Evolutionary conservation across 1,140 invertebrate species (phyloP).

Genomic region (Archivesica marissinica): DNA sequence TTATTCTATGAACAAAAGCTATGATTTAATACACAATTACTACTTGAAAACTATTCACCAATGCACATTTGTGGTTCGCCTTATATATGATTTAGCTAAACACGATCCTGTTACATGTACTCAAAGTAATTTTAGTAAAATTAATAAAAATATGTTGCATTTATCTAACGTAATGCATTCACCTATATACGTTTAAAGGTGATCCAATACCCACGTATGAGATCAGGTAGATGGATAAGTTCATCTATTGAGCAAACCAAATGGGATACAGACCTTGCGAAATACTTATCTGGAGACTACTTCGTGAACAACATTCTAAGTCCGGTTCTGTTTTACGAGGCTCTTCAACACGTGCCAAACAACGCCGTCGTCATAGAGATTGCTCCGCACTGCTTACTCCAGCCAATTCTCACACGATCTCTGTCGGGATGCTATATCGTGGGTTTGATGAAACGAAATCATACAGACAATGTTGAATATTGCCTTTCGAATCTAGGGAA

Average conservation of each 20-base stretch:
- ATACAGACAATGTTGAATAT: neutral
- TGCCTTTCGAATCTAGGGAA: conserved; percentile 28
- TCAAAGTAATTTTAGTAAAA: conserved; percentile 73
- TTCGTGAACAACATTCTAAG: conserved; percentile 96
- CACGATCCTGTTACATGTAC: too few species aligned
- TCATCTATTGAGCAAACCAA: conserved; percentile 93
- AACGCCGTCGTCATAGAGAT: conserved; percentile 96
- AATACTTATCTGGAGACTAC: conserved; percentile 94
- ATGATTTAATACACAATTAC: neutral
- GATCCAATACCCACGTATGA: conserved; percentile 91
- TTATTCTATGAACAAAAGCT: neutral
- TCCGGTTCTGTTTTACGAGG: conserved; percentile 94
- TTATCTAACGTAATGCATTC: too few species aligned
- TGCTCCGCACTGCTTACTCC: conserved; percentile 94
- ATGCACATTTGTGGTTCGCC: too few species aligned
- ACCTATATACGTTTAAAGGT: conserved; percentile 64
- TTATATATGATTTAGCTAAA: too few species aligned
- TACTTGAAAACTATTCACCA: neutral
- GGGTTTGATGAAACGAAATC: conserved; percentile 27
- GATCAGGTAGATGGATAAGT: conserved; percentile 94
- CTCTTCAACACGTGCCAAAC: conserved; percentile 91
- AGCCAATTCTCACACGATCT: conserved; percentile 87
- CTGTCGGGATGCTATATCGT: neutral
- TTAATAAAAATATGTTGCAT: too few species aligned
- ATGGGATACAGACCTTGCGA: conserved; percentile 91